These are phyloP conservation scores for Ditylenchus dipsaci DNA, from an alignment of 1,140 invertebrate genomes.

Conservation along the genomic window DNA sequence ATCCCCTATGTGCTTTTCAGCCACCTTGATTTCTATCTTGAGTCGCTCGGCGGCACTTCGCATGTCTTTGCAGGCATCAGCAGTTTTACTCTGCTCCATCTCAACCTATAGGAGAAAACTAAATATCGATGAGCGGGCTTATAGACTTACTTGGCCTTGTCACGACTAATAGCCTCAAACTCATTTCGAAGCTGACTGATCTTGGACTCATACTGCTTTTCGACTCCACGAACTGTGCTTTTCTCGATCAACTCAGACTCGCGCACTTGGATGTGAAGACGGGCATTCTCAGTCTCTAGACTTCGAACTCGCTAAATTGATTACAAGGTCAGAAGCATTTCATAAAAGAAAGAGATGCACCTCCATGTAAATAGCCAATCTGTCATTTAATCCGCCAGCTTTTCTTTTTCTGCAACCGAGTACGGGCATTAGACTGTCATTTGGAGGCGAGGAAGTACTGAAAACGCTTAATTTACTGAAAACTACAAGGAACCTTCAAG, in stretches of 20 bases:
- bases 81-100: conserved; percentile 26
- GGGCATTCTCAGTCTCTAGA: conserved; percentile 38
- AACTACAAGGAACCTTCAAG: too few species aligned
- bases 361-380: too few species aligned
- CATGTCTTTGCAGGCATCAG: conserved; percentile 71
- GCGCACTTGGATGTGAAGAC: conserved; percentile 38
- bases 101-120: conserved; percentile 67
- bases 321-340: too few species aligned
- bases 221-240: conserved; percentile 32
- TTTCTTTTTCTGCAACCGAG: too few species aligned
- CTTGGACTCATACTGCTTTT: conserved; percentile 31
- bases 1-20: too few species aligned
- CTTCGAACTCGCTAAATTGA: conserved; percentile 40
- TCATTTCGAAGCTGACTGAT: conserved; percentile 36
- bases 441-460: too few species aligned
- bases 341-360: too few species aligned
- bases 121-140: conserved; percentile 67
- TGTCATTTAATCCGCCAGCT: too few species aligned
- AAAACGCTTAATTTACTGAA: too few species aligned
- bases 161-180: conserved; percentile 26
- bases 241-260: conserved; percentile 42
- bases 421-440: too few species aligned
- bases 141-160: conserved; percentile 28
- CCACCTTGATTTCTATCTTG: conserved; percentile 57
- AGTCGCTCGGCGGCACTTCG: conserved; percentile 75